Evolutionary conservation across 1,140 invertebrate genomes (phyloP).

Genomic region (Physella acuta): DNA sequence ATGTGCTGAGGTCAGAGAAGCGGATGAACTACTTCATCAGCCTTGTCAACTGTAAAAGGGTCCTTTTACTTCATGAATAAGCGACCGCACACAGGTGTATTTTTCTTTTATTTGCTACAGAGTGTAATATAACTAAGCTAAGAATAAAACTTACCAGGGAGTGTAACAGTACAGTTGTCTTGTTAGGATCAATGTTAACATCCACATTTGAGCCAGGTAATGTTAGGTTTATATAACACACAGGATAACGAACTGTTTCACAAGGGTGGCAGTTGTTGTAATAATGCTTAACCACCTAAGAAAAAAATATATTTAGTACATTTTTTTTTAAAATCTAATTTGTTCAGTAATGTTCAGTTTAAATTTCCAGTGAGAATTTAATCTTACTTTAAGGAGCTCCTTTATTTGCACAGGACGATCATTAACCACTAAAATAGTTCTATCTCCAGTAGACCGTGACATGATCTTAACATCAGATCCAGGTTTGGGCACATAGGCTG

Average conservation of each 20-base stretch:
- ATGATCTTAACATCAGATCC: conserved; percentile 48
- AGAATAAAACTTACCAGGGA: conserved; percentile 59
- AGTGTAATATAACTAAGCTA: neutral
- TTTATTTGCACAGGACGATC: conserved; percentile 65
- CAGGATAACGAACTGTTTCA: conserved; percentile 41
- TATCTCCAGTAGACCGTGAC: conserved; percentile 47
- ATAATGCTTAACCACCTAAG: conserved; percentile 61
- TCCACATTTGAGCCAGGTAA: conserved; percentile 63
- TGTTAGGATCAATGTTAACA: conserved; percentile 71
- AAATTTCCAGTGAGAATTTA: too few relatives aligned
- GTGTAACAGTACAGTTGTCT: conserved; percentile 65
- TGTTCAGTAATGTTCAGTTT: too few relatives aligned
- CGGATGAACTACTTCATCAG: too few relatives aligned
- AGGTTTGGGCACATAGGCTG: conserved; percentile 61
- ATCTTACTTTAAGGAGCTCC: conserved; percentile 65
- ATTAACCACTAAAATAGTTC: conserved; percentile 64
- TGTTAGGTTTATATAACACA: conserved; percentile 58
- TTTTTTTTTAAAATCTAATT: too few relatives aligned
- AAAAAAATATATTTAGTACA: too few relatives aligned
- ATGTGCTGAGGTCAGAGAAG: too few relatives aligned
- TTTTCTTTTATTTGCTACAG: neutral
- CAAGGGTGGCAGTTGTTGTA: conserved; percentile 38
- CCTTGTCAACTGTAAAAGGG: neutral
- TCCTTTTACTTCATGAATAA: neutral
- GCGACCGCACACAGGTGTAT: neutral